These are phyloP conservation scores for Falco novaeseelandiae DNA, from an alignment of 2,797 vertebrate species.

Conservation along the genomic window DNA sequence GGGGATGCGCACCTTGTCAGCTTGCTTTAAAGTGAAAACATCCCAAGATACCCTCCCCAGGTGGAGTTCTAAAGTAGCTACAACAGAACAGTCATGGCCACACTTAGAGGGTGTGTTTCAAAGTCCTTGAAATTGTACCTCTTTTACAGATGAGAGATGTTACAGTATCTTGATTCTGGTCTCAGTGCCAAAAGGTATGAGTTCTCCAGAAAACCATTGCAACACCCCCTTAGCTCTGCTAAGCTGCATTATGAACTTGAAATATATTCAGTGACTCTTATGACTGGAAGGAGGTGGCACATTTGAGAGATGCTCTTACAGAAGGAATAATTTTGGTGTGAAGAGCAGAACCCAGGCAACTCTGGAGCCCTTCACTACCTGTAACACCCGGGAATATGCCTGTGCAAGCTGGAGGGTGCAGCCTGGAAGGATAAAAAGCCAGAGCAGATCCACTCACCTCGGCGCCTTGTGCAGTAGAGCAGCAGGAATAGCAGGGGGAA, in stretches of 20 bases:
- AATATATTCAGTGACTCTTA: background rate
- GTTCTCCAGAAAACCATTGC: background rate
- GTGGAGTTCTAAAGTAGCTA: background rate
- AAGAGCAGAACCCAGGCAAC: background rate
- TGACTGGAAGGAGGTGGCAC: background rate
- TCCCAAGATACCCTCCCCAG: background rate
- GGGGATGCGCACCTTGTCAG: background rate
- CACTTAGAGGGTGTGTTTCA: background rate
- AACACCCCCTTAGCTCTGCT: accelerated
- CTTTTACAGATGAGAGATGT: background rate
- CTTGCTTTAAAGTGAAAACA: background rate
- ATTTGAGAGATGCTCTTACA: background rate
- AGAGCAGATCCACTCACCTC: background rate
- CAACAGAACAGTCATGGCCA: background rate
- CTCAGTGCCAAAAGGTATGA: background rate
- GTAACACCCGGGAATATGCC: accelerated
- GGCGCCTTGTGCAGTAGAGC: accelerated
- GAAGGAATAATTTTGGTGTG: background rate
- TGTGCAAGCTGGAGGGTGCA: background rate
- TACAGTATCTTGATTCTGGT: background rate
- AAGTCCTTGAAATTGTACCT: background rate
- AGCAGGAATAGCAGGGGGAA: background rate
- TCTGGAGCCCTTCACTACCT: background rate
- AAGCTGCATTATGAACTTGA: background rate
- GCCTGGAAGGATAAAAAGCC: background rate